Conservation (phyloP, 2,888 invertebrate genomes). For the Platycheirus rosarum region DNA sequence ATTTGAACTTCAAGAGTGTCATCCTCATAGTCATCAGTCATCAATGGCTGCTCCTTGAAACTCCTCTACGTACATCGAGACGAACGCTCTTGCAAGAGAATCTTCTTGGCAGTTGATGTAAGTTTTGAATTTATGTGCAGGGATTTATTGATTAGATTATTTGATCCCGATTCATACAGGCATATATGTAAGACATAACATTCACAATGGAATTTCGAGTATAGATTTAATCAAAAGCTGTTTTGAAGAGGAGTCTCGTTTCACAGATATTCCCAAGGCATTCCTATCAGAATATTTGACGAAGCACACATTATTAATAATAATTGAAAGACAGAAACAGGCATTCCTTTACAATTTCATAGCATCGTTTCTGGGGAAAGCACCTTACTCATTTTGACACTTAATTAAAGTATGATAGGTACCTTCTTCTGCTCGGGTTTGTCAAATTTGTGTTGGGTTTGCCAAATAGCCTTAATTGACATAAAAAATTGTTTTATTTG, state of each 20-base stretch:
- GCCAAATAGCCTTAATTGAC: too few species aligned
- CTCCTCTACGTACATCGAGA: neutral
- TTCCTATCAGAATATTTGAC: neutral
- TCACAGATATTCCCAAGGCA: neutral
- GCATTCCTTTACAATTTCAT: neutral
- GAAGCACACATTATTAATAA: constrained; percentile 1
- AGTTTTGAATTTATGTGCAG: constrained; percentile 26
- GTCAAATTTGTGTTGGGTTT: too few species aligned
- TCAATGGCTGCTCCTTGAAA: constrained; percentile 32
- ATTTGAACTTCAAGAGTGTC: constrained; percentile 58
- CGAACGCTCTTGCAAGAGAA: too few species aligned
- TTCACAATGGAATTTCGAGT: constrained; percentile 52
- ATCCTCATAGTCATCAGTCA: constrained; percentile 16
- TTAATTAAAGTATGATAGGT: constrained; percentile 8
- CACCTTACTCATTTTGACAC: constrained; percentile 28
- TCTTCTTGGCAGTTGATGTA: neutral
- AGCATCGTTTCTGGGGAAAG: too few species aligned
- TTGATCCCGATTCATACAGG: too few species aligned
- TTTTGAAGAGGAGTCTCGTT: constrained; percentile 29
- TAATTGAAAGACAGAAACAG: neutral
- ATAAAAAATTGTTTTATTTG: too few species aligned
- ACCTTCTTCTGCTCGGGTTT: too few species aligned
- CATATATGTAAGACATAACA: neutral
- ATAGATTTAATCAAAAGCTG: constrained; percentile 52
- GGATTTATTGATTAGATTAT: constrained; percentile 69